Conservation (phyloP, 2,888 invertebrate species). For the Pandemis corylana region DNA sequence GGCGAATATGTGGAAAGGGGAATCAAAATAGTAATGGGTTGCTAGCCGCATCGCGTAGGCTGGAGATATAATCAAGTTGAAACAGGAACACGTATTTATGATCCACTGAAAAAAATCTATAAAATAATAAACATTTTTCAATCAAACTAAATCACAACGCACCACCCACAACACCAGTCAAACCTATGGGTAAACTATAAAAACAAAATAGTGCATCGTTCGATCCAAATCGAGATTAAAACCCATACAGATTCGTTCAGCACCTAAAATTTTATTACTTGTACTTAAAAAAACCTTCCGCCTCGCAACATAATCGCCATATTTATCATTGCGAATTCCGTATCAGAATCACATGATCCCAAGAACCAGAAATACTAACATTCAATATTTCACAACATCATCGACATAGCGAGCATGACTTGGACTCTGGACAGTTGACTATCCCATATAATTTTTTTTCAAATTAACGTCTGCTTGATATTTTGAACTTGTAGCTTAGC, state of each 20-base stretch:
- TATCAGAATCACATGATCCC: background rate
- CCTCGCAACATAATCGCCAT: background rate
- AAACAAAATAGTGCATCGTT: conserved; percentile 10
- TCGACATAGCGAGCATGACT: too few relatives aligned
- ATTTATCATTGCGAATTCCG: background rate
- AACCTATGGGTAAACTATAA: background rate
- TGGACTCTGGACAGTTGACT: too few relatives aligned
- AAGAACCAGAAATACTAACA: background rate
- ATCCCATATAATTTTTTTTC: too few relatives aligned
- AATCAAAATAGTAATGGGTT: too few relatives aligned
- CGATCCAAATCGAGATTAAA: conserved; percentile 17
- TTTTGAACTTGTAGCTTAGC: too few relatives aligned
- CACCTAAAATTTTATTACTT: conserved; percentile 12
- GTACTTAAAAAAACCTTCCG: conserved; percentile 17
- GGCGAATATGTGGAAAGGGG: too few relatives aligned
- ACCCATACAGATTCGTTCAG: conserved; percentile 27
- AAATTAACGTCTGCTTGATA: too few relatives aligned
- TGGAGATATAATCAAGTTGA: too few relatives aligned
- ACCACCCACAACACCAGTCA: background rate
- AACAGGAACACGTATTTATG: too few relatives aligned
- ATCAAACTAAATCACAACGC: background rate
- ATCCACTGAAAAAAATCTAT: too few relatives aligned
- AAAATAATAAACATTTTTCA: background rate
- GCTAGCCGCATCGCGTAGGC: too few relatives aligned
- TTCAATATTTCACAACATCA: background rate